Base-by-base conservation (phyloP, 2,888 invertebrate species). In the Acronicta alni region DNA sequence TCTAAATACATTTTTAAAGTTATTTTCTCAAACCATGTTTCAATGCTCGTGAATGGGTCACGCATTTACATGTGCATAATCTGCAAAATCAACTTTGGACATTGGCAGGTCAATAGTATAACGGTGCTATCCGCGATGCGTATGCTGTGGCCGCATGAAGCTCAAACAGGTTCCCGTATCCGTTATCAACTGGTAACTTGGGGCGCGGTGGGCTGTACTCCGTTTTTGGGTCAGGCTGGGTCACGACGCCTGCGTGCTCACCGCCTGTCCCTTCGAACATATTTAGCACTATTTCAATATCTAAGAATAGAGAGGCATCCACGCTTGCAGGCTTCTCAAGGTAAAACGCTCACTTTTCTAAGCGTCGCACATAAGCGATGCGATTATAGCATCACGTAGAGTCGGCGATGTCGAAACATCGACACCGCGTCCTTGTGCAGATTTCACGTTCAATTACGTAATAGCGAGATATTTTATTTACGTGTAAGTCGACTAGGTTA, bases 211-310 rank as follows among this genome's bases (percentile, higher is more conserved):
- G 87, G 84, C 84, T 88, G 85, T 83, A 84, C 78, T 86, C 83
- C 84, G 89, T 89, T 93, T 93, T 93, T 93, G 91, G 93, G 93
- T 94, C 93, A 92, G 88, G 84, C 85, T 91, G 84, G 93, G 93
- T 94, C 93, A 93, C 85, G 89, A 89, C 93, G 93, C 93, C 89
- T 93, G 93, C 93, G 93, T 90, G 82, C 78, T 87, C 67, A 72
- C 77, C 75, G 81, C 80, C 79, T 81, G 81, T 85, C 86, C 88
- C 51, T 83, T 83, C 76, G 70, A 87, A 84, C 83, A 82, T 82
- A 88, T 87, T 86, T 88, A 86, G 84, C 82, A 84, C 83, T 86
- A 87, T 90, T 90, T 88, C 85, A 81, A 87, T 88, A 87, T 83
- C 86, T 84, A 88, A 89, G 87, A 90, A 89, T 90, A 90, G 91